phyloP scores from a whole-genome alignment of 2,113 vertebrate species.

The Cathartes aura region DNA sequence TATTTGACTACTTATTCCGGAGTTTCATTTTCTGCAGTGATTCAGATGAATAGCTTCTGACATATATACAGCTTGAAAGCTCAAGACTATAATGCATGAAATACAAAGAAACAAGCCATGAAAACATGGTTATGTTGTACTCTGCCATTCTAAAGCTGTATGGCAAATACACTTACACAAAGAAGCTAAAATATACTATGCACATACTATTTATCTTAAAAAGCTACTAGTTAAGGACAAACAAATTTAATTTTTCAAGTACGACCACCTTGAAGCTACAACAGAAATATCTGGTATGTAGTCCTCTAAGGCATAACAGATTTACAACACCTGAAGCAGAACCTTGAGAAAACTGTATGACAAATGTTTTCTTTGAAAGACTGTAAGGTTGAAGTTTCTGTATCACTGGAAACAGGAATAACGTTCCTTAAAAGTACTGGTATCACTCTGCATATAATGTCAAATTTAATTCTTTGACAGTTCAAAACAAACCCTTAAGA shows the following conservation, averaged over 20 bases:
- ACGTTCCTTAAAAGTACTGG: neutral
- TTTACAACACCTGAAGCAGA: neutral
- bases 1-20: neutral
- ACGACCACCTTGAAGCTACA: accelerated
- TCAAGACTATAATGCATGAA: neutral
- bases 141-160: neutral
- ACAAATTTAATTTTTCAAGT: neutral
- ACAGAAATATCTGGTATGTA: accelerated
- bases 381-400: neutral
- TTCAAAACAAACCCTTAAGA: neutral
- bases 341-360: neutral
- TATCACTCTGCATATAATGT: accelerated
- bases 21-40: neutral
- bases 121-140: accelerated
- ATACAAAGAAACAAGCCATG: neutral
- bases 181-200: accelerated
- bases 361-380: neutral
- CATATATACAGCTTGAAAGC: neutral
- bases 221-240: neutral
- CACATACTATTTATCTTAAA: accelerated
- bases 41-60: neutral
- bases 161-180: neutral
- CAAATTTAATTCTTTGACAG: neutral
- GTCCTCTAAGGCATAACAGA: neutral
- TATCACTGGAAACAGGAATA: neutral